Conservation (phyloP, 2,113 vertebrate species). For the Chascanopsetta lugubris region DNA sequence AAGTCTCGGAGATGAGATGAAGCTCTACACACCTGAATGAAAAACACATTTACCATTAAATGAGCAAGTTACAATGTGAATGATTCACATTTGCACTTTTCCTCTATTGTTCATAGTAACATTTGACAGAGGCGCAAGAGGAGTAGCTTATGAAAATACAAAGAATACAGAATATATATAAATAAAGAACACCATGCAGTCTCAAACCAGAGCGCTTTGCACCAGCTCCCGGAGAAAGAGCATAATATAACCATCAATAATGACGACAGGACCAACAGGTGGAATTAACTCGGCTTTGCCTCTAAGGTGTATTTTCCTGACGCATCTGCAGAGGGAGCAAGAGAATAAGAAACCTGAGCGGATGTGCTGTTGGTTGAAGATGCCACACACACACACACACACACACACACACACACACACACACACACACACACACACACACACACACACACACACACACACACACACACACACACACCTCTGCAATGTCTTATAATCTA, state of each 20-base stretch:
- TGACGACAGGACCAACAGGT: too few relatives aligned
- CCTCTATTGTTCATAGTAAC: conserved; percentile 6
- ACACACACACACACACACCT: conserved; percentile 1
- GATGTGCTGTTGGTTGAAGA: neutral
- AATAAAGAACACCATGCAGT: conserved; percentile 5
- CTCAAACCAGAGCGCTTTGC: conserved; percentile 58
- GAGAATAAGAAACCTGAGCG: conserved; percentile 48
- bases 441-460: too few relatives aligned
- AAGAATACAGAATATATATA: neutral
- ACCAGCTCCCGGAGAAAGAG: conserved; percentile 54
- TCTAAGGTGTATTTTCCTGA: conserved; percentile 50
- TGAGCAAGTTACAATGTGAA: conserved; percentile 1
- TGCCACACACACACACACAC: too few relatives aligned
- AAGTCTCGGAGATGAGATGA: too few relatives aligned
- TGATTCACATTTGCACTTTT: conserved; percentile 12
- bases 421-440: too few relatives aligned
- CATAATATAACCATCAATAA: too few relatives aligned
- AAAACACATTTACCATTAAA: too few relatives aligned
- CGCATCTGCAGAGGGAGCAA: conserved; percentile 74
- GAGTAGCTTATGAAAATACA: conserved; percentile 36
- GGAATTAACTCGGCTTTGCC: neutral
- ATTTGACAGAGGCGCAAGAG: conserved; percentile 21
- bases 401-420: too few relatives aligned
- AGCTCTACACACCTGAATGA: too few relatives aligned
- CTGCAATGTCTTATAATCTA: conserved; percentile 13